These are phyloP conservation scores for Paracentrotus lividus DNA, from an alignment of 53 echinoderm and acorn worm genomes.

Conservation along the genomic window DNA sequence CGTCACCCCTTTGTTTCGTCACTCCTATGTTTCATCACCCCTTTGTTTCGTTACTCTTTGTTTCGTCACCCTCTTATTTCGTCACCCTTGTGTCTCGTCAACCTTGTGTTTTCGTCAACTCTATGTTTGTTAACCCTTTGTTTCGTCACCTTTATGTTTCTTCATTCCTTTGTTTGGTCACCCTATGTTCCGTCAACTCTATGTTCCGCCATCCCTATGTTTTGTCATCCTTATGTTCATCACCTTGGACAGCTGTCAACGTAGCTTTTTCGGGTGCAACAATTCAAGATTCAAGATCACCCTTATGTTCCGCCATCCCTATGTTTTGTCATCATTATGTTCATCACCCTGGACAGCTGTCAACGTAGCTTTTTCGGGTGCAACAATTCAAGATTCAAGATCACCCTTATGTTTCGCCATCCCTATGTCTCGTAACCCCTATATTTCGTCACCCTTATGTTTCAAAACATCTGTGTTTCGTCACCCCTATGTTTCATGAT, in stretches of 20 bases:
- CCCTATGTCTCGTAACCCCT: not conserved
- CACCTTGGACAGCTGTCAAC: not conserved
- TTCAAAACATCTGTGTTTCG: too few relatives aligned
- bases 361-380: not conserved
- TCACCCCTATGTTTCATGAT: not conserved
- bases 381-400: not conserved
- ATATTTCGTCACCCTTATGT: not conserved
- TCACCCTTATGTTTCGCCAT: not conserved
- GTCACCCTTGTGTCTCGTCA: too few relatives aligned
- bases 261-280: not conserved
- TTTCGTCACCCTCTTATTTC: too few relatives aligned
- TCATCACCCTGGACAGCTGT: not conserved
- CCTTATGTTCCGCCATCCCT: not conserved
- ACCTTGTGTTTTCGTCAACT: not conserved
- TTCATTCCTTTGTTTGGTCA: not conserved
- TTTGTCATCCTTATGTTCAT: not conserved
- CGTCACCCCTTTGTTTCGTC: too few relatives aligned
- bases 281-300: too few relatives aligned
- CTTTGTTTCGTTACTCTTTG: too few relatives aligned
- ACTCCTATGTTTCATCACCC: too few relatives aligned
- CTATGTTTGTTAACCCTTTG: not conserved
- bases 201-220: not conserved
- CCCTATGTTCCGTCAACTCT: not conserved
- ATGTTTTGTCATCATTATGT: not conserved
- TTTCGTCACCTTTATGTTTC: not conserved